phyloP scores from a whole-genome alignment of 2,888 invertebrate genomes.

The Campoplex nolae region DNA sequence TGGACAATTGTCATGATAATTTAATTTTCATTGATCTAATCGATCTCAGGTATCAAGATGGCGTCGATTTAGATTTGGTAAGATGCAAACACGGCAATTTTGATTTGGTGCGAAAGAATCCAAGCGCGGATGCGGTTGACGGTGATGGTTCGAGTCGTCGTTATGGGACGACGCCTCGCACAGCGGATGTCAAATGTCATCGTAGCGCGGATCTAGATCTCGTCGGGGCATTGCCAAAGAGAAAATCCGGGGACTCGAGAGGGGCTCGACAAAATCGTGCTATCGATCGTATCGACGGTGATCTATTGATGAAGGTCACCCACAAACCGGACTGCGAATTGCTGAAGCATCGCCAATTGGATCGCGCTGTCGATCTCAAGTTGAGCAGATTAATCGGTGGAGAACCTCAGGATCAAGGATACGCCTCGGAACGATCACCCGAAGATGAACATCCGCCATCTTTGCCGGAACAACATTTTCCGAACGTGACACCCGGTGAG shows the following conservation, averaged over 20 bases:
- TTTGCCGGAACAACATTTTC: constrained; percentile 87
- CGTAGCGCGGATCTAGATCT: constrained; percentile 78
- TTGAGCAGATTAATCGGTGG: constrained; percentile 77
- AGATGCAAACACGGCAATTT: constrained; percentile 80
- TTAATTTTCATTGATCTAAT: background rate
- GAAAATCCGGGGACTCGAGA: constrained; percentile 71
- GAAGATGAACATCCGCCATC: constrained; percentile 91
- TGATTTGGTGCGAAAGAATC: constrained; percentile 77
- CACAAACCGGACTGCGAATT: constrained; percentile 82
- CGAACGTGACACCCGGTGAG: constrained; percentile 90
- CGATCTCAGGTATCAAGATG: constrained; percentile 78
- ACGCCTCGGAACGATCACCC: constrained; percentile 91
- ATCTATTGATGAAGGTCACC: constrained; percentile 76
- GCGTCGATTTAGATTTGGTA: constrained; percentile 79
- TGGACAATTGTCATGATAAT: background rate
- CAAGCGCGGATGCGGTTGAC: constrained; percentile 73
- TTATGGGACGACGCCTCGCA: constrained; percentile 64
- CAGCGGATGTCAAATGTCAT: constrained; percentile 72
- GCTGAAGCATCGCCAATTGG: constrained; percentile 78
- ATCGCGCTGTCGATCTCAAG: constrained; percentile 75
- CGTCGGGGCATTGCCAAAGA: constrained; percentile 80
- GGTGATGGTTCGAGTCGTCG: constrained; percentile 73
- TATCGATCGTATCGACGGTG: constrained; percentile 67
- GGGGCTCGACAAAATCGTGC: constrained; percentile 63
- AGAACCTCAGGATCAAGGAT: constrained; percentile 88